Conservation (phyloP, 2,888 invertebrate genomes). For the Parasteatoda lunata region DNA sequence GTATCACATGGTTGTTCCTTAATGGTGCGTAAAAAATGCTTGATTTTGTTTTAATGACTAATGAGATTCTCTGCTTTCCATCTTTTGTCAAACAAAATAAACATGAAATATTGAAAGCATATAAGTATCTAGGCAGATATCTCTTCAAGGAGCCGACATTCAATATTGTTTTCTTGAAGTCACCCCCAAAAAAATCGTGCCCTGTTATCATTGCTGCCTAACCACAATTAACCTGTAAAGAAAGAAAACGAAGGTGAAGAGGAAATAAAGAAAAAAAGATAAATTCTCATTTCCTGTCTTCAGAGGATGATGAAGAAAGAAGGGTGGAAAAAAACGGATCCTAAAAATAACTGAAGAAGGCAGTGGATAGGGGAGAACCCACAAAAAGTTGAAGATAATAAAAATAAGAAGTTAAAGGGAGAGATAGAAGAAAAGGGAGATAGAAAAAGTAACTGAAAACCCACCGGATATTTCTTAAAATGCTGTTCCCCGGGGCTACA, state of each 20-base stretch:
- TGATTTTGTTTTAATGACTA: too few species aligned
- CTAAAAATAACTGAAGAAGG: background rate
- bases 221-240: background rate
- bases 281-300: background rate
- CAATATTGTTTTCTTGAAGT: too few species aligned
- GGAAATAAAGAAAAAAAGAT: background rate
- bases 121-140: too few species aligned
- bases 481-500: background rate
- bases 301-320: background rate
- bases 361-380: background rate
- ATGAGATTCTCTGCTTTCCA: too few species aligned
- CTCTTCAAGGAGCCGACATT: too few species aligned
- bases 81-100: too few species aligned
- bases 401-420: background rate
- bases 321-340: background rate
- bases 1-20: too few species aligned
- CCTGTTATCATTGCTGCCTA: background rate
- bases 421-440: background rate
- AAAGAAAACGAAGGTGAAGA: background rate
- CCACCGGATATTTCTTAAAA: constrained; percentile 2
- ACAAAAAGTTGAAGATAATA: background rate
- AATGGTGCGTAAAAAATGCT: too few species aligned
- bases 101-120: too few species aligned
- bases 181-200: too few species aligned
- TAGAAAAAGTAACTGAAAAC: background rate